A percentile compares a stretch with the other conserved stretches of the same genome.
Conservation (phyloP, 2,113 vertebrate species). For the chimpanzee (Pan troglodytes) region NHGRI_mPanTro3-v2.1_pri NC_072398.2:132198001-132198500, state of each 20-base stretch:
- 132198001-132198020: not conserved
- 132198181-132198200: conserved; percentile 1
- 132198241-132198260: conserved; percentile 23
- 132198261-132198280: not conserved
- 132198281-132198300: conserved; percentile 7
- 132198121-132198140: not conserved
- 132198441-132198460: not conserved
- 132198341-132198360: not conserved
- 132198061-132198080: not conserved
- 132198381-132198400: not conserved
- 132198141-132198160: not conserved
- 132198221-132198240: conserved; percentile 18
- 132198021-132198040: not conserved
- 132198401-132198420: not conserved
- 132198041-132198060: not conserved
- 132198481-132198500: conserved; percentile 53
- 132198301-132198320: conserved; percentile 8
- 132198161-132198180: not conserved
- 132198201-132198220: conserved; percentile 8
- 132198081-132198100: not conserved
- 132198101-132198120: conserved; percentile 3
- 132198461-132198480: conserved; percentile 33
- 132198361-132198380: not conserved
- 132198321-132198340: conserved; percentile 5
- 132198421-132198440: not conserved